Evolutionary conservation across 2,888 invertebrate genomes (phyloP), one percentile per base, ranked within the genome.

Genomic region (Acronicta aceris): DNA sequence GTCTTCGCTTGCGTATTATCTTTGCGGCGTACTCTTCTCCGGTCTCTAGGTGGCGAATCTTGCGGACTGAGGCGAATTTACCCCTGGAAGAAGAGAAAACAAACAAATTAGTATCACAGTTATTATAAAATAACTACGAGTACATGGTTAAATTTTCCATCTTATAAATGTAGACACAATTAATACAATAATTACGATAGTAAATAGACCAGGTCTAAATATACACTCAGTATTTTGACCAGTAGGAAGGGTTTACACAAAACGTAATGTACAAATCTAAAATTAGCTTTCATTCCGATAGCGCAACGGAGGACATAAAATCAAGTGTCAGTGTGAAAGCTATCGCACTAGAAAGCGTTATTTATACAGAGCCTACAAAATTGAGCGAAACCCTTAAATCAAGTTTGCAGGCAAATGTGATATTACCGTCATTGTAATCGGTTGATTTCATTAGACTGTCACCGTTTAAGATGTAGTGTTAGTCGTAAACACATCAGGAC

Each of bases 11-110:
- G 91, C 98, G 97, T 78, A 98, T 97, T 92, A 98, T 98, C 95
- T 99, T 99, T 71, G 99, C 99, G n/a, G 99, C 99, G 93, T 98
- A 99, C 87, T 97, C 97, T 84, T 97, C 96, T 64, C 98, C 98
- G 56, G 97, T 97, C 80, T 97, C 96, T 90, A 97, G 96, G 95
- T 99, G 98, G 36, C 97, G 96, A 87, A 98, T 98, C 91, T 98
- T 97, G 86, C 98, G 97, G 74, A 99, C 99, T 74, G 98, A 98
- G 50, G 99, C 99, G 91, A 99, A 99, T 95, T 99, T 99, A 56
- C 99, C 99, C 91, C 99, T 99, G 97, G n/a, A 96, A 96, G 75
- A 48, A 68, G 56, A 65, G 49, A 63, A 47, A 59, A 42, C 3
- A 12, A 7, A 30, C 0, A 43, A 17, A 41, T 73, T 45, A 54